Base-by-base conservation (phyloP, 2,113 vertebrate species). In the Oncorhynchus keta region DNA sequence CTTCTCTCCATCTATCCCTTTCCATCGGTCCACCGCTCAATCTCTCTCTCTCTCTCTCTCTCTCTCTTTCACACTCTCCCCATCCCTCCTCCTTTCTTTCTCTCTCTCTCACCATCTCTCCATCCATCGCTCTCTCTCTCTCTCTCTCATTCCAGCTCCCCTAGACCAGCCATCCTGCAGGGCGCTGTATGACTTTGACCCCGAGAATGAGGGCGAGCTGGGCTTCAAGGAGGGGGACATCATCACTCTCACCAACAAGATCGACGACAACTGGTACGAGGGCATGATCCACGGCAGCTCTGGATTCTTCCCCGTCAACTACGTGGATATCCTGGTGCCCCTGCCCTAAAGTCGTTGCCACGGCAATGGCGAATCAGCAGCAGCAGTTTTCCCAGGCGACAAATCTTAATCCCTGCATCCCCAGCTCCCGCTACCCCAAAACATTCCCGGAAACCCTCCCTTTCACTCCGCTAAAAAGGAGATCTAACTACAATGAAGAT, bases 181-280 rank as follows among this genome's bases (percentile, higher is more conserved):
- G 70, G 94, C 98, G 13, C 94, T 98, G 65, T 99, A 99, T 62
- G 98, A 99, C 90, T 99, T 99, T 67, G 97, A 99, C 85, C 97
- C 97, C 0, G 98, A 99, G 92, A 99, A 99, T 26, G 97, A 99
- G 91, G 97, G 98, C 20, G 98, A 99, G 83, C 88, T 99, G 85
- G 97, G 97, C 80, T 99, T 99, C 92, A 99, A 99, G 86, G 98
- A 99, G 86, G 97, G 97, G 20, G 97, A 99, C 76, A 85, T 99
- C 89, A 99, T 99, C 92, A 99, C 96, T 68, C 94, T 99, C 81
- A 99, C 97, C 89, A 99, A 97, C 84, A 97, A 99, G 86, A 99
- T 99, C 76, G 98, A 99, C 78, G 98, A 99, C 75, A 99, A 99
- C 93, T 99, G 98, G 98, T 99, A 98, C 72, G 98, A 99, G 91